Evolutionary conservation across 2,888 invertebrate genomes (phyloP).

Genomic region (Charanyca ferruginea): DNA sequence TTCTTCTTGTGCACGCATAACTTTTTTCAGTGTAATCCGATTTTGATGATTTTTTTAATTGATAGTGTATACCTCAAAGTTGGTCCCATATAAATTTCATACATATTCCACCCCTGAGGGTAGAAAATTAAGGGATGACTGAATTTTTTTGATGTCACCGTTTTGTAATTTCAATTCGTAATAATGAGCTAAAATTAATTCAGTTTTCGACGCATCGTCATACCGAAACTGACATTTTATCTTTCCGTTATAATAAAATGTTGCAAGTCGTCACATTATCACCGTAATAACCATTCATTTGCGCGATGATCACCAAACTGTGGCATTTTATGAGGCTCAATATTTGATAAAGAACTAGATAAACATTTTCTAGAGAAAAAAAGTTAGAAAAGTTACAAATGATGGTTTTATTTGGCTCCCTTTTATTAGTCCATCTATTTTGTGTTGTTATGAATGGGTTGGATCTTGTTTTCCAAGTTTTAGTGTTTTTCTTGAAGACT

Average conservation of each 20-base stretch:
- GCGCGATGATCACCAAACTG: slow-evolving; percentile 28
- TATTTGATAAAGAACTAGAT: slow-evolving; percentile 49
- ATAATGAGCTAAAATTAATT: background rate
- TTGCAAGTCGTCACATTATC: slow-evolving; percentile 16
- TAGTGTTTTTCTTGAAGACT: background rate
- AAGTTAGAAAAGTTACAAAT: slow-evolving; percentile 52
- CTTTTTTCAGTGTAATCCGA: too few relatives aligned
- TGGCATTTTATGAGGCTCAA: slow-evolving; percentile 42
- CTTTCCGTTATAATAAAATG: too few relatives aligned
- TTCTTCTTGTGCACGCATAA: too few relatives aligned
- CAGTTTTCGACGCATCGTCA: background rate
- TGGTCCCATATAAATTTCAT: too few relatives aligned
- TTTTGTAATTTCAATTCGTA: background rate
- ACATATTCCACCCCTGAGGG: too few relatives aligned
- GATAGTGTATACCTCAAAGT: too few relatives aligned
- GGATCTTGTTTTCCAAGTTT: slow-evolving; percentile 32
- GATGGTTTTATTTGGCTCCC: slow-evolving; percentile 41
- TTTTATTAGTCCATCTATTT: slow-evolving; percentile 46
- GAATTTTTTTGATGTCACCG: too few relatives aligned
- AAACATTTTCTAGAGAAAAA: slow-evolving; percentile 48
- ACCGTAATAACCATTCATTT: slow-evolving; percentile 43
- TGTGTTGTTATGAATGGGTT: slow-evolving; percentile 20
- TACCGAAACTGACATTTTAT: background rate
- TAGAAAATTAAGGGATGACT: too few relatives aligned
- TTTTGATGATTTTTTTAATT: too few relatives aligned